Evolutionary conservation across 2,888 invertebrate genomes (phyloP).

Genomic region (Aleiodes alternator): DNA sequence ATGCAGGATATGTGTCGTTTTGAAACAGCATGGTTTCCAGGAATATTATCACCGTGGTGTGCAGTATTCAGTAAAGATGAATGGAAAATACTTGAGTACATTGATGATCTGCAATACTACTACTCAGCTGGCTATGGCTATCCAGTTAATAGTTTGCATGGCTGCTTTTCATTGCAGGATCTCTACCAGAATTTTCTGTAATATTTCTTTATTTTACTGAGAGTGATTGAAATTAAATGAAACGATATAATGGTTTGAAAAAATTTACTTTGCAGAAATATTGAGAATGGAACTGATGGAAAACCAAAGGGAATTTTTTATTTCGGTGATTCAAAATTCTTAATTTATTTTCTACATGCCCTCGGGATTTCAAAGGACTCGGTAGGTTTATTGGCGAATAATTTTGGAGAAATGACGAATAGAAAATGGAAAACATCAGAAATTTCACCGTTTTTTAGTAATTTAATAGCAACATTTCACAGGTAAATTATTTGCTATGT

Average conservation of each 20-base stretch:
- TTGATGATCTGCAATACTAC: slow-evolving; percentile 83
- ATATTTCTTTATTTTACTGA: slow-evolving; percentile 56
- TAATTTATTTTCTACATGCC: not conserved
- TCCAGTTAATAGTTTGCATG: slow-evolving; percentile 79
- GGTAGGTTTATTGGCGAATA: slow-evolving; percentile 79
- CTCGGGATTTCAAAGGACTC: slow-evolving; percentile 80
- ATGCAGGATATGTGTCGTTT: slow-evolving; percentile 87
- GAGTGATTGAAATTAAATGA: too few species aligned
- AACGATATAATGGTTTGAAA: too few species aligned
- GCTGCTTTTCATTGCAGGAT: slow-evolving; percentile 83
- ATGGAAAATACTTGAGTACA: slow-evolving; percentile 83
- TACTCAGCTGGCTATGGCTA: slow-evolving; percentile 84
- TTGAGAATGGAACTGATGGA: not conserved
- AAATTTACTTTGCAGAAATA: slow-evolving; percentile 44
- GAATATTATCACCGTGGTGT: slow-evolving; percentile 84
- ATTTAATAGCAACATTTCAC: slow-evolving; percentile 84
- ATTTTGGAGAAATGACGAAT: slow-evolving; percentile 77
- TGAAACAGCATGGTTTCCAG: slow-evolving; percentile 84
- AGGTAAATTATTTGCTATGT: slow-evolving; percentile 72
- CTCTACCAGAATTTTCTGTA: slow-evolving; percentile 81
- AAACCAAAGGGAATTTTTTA: not conserved
- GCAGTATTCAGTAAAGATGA: slow-evolving; percentile 82
- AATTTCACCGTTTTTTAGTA: slow-evolving; percentile 83
- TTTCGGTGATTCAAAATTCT: not conserved
- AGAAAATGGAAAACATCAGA: slow-evolving; percentile 82